Evolutionary conservation across 1,140 invertebrate species (phyloP).

Genomic region (Apolygus lucorum): DNA sequence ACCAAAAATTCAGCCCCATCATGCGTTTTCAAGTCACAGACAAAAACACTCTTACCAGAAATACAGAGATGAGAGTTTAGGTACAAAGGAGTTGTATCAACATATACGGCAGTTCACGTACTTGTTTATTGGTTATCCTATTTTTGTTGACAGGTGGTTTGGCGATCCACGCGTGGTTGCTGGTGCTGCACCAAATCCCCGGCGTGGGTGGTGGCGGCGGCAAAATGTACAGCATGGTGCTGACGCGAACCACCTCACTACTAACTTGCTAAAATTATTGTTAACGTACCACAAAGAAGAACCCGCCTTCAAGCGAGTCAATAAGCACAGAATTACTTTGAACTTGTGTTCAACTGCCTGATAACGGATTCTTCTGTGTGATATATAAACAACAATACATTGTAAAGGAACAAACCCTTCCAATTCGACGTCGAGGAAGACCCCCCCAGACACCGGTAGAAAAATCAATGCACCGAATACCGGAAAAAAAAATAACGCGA

Average conservation of each 20-base stretch:
- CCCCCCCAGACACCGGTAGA: no score
- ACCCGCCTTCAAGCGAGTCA: background rate
- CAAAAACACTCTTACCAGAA: no score
- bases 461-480: background rate
- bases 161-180: background rate
- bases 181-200: background rate
- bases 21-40: no score
- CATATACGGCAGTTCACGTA: no score
- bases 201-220: background rate
- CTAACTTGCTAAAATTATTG: no score
- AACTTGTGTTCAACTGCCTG: background rate
- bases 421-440: background rate
- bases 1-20: no score
- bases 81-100: no score
- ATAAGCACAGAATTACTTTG: background rate
- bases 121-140: background rate
- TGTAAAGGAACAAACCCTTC: background rate
- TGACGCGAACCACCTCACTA: no score
- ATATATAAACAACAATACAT: background rate
- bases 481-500: no score
- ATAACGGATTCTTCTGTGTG: background rate
- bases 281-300: background rate
- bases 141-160: background rate
- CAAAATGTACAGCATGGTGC: conserved; percentile 7
- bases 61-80: no score